These are phyloP conservation scores for Zaprionus bogoriensis DNA, from an alignment of 2,888 invertebrate species.

Conservation along the genomic window DNA sequence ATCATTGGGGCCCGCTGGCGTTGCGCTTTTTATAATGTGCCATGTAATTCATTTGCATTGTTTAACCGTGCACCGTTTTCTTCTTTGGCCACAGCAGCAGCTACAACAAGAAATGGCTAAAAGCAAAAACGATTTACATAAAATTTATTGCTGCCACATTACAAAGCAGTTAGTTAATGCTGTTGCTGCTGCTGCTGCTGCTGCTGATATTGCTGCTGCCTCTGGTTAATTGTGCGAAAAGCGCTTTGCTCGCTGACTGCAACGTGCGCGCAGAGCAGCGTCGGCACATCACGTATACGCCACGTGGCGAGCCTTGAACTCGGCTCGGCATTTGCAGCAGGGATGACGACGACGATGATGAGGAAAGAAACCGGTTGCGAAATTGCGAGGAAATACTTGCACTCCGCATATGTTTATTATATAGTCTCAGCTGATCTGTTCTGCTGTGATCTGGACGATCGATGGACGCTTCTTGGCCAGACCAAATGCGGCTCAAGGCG, in stretches of 20 bases:
- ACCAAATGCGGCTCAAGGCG: no score
- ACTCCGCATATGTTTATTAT: no score
- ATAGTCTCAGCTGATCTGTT: no score
- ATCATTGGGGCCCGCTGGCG: constrained; percentile 40
- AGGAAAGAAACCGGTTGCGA: constrained; percentile 35
- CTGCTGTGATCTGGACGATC: no score
- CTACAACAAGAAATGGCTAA: constrained; percentile 37
- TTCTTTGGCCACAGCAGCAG: constrained; percentile 50
- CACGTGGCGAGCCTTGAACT: constrained; percentile 75
- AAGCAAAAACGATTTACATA: constrained; percentile 73
- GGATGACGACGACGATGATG: not conserved
- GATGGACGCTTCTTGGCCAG: no score
- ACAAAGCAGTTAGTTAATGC: constrained; percentile 71
- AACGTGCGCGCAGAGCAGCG: constrained; percentile 21
- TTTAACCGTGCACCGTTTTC: constrained; percentile 70
- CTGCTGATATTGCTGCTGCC: constrained; percentile 20
- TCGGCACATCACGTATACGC: constrained; percentile 69
- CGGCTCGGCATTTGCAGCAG: constrained; percentile 47
- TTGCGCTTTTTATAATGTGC: constrained; percentile 42
- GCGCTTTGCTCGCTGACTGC: constrained; percentile 31
- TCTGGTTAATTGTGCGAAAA: constrained; percentile 76
- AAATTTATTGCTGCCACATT: constrained; percentile 79
- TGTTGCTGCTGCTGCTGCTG: constrained; percentile 27
- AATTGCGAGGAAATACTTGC: constrained; percentile 40
- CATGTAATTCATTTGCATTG: constrained; percentile 77